Evolutionary conservation across 2,797 vertebrate species (phyloP), one percentile per base, ranked within the genome.

Genomic region (Lutjanus argentimaculatus): DNA sequence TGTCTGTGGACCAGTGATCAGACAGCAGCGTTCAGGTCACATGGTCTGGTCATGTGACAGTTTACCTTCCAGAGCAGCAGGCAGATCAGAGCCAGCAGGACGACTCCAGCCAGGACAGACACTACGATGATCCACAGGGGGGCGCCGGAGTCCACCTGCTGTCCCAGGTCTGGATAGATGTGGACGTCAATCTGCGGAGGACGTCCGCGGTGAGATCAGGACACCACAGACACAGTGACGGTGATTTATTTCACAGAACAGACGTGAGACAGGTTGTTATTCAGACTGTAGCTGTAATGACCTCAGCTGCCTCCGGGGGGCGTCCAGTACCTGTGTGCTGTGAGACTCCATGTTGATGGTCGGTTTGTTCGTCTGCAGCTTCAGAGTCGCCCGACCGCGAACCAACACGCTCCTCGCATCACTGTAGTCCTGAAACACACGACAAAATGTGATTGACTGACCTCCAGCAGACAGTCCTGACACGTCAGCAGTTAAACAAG

Each of bases 61-160:
- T 2, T 77, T 87, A 99, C 98, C 97, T 97, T 98, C 97, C 97
- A 98, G 46, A 99, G 95, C 69, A 98, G 75, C 21, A 97, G 67
- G 82, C 96, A 95, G 83, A 99, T 97, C 22, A 97, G 45, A 5
- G 95, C 96, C 85, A 99, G 93, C 57, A 99, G 95, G 16, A 96
- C 61, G 40, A 98, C 86, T 62, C 98, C 98, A 0, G 96, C 95
- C 0, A 96, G 79, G n/a, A 92, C 95, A 0, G 98, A 93, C 73
- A 97, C 92, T 22, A 97, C 86, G 4, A 97, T 90, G 82, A 97
- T 85, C 97, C 97, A 98, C 75, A 96, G 87, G 4, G 97, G 96
- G 8, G 96, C 90, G 70, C 95, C 86, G 0, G 93, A 75, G 0
- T 90, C 92, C 64, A 88, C 67, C 85, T 96, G 93, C 78, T 95